Conservation (phyloP, 2,113 vertebrate species). For the Lophius piscatorius region DNA sequence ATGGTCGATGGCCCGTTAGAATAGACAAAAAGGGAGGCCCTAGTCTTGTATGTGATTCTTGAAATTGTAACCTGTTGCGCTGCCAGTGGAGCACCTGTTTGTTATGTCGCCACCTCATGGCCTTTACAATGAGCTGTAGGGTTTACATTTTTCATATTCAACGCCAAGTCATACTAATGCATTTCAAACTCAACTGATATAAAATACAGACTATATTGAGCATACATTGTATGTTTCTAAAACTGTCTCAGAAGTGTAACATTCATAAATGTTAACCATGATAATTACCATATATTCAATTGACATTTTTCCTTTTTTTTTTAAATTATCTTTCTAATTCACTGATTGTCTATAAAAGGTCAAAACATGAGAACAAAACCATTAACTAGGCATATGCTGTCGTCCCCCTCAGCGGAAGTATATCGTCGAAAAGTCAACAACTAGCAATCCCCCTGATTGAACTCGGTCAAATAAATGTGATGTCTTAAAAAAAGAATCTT, state of each 20-base stretch:
- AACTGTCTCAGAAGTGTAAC: background rate
- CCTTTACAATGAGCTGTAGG: background rate
- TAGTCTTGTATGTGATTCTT: constrained; percentile 26
- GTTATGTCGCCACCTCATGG: background rate
- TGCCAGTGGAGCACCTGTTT: constrained; percentile 6
- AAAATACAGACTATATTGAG: background rate
- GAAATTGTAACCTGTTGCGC: constrained; percentile 28
- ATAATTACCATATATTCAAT: background rate
- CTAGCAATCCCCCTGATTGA: too few relatives aligned
- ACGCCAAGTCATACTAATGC: background rate
- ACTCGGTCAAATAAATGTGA: too few relatives aligned
- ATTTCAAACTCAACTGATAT: background rate
- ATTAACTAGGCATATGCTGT: too few relatives aligned
- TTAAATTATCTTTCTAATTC: background rate
- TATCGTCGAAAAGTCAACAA: too few relatives aligned
- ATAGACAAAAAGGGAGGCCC: constrained; percentile 29
- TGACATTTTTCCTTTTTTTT: background rate
- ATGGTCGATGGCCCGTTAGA: constrained; percentile 44
- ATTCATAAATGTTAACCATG: background rate
- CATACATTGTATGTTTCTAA: background rate
- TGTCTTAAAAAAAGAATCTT: too few relatives aligned
- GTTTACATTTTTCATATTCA: background rate
- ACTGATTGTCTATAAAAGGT: background rate
- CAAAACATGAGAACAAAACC: background rate
- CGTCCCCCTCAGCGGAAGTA: too few relatives aligned